Evolutionary conservation across 2,888 invertebrate genomes (phyloP).

Genomic region (Agrilus biguttatus): DNA sequence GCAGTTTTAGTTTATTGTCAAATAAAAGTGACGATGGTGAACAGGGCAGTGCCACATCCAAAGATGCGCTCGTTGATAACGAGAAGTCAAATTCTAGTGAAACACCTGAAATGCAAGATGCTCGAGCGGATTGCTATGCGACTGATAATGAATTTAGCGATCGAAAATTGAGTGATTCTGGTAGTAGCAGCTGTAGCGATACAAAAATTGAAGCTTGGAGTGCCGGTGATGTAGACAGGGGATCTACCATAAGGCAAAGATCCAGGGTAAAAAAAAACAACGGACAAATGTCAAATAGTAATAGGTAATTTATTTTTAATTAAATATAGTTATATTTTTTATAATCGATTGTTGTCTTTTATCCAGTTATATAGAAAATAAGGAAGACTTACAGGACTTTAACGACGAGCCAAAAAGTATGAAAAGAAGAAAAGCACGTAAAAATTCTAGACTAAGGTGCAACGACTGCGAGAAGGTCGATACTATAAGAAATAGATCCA

Average conservation of each 20-base stretch:
- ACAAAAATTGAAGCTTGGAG: conserved; percentile 24
- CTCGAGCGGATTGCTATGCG: conserved; percentile 23
- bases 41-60: conserved; percentile 53
- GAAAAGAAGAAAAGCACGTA: conserved; percentile 17
- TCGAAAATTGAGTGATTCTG: conserved; percentile 25
- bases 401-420: conserved; percentile 10
- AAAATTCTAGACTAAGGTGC: conserved; percentile 18
- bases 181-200: conserved; percentile 25
- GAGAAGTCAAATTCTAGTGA: conserved; percentile 45
- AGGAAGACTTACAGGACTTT: conserved; percentile 19
- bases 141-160: conserved; percentile 27
- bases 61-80: conserved; percentile 49
- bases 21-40: conserved; percentile 38
- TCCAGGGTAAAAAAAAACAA: conserved; percentile 8
- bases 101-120: conserved; percentile 39
- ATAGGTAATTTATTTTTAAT: conserved; percentile 2
- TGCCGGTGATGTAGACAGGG: conserved; percentile 11
- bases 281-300: conserved; percentile 1
- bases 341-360: conserved; percentile 32
- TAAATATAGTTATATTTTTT: conserved; percentile 10
- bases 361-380: conserved; percentile 19
- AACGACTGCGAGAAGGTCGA: conserved; percentile 13
- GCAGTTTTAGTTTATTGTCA: conserved; percentile 11
- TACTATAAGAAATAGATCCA: conserved; percentile 27
- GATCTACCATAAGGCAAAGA: conserved; percentile 11